Base-by-base conservation (phyloP, 2,888 invertebrate species). In the Rhaphigaster nebulosa region DNA sequence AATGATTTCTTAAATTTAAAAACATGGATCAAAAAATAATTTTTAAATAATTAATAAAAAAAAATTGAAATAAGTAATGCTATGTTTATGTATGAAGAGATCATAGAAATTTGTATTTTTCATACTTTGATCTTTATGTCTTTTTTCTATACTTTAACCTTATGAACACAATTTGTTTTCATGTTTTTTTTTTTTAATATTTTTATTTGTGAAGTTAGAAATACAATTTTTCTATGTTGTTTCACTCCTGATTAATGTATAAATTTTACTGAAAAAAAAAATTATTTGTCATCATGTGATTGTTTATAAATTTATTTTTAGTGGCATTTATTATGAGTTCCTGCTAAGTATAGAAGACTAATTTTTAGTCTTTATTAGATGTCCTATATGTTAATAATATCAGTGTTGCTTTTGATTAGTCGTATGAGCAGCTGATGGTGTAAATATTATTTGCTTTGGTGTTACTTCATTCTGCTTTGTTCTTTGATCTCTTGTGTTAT, bases 281-380 rank as follows among this genome's bases (percentile, higher is more conserved):
- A n/a, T 50, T n/a, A 84, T 84, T 84, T 84, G 45, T 84, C 84
- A 45, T 84, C 10, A 84, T 41, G 45, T 84, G 45, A 84, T 84
- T 84, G 34, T 89, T 89, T 89, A 60, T 87, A 87, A 90, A 56
- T 60, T 87, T 87, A 87, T 90, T 90, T 90, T 87, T 84, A 76
- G 87, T 90, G 56, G 90, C 90, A 52, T 90, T 90, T 90, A 90
- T 56, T 84, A 84, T 90, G 90, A 90, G 90, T 90, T 90, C 90
- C 90, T 90, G 90, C 56, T 90, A 90, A 90, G 3, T 90, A 87
- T 90, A 89, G 89, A 87, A 87, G 84, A 90, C 90, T 70, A 45
- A 2, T 15, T 45, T 65, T 89, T 89, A 89, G 89, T 89, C 89
- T 89, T 65, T 89, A 76, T 70, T 76, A 76, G 89, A 89, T 89